These are phyloP conservation scores for Diorhabda carinulata DNA, from an alignment of 1,140 invertebrate genomes.

Conservation along the genomic window DNA sequence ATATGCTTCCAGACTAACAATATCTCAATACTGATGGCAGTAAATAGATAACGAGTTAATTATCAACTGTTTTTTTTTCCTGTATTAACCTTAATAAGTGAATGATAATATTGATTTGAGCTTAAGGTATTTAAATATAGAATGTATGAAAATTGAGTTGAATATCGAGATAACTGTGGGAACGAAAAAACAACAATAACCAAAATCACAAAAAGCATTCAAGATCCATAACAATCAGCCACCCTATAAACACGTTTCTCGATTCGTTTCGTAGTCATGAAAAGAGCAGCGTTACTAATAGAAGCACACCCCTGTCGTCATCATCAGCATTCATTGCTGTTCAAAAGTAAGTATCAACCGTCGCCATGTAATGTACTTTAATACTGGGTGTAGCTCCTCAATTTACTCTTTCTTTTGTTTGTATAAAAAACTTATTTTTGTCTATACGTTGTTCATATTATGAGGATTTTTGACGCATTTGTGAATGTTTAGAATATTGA, in stretches of 20 bases:
- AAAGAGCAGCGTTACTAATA: slow-evolving; percentile 29
- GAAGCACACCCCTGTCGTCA: slow-evolving; percentile 28
- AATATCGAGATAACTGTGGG: background rate
- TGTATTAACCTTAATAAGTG: too few species aligned
- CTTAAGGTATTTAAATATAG: too few species aligned
- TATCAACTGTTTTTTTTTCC: too few species aligned
- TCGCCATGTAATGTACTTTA: slow-evolving; percentile 27
- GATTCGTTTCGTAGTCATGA: slow-evolving; percentile 28
- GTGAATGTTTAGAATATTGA: too few species aligned
- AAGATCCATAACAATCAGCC: background rate
- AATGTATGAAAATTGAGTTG: too few species aligned
- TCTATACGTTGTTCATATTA: too few species aligned
- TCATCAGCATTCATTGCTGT: slow-evolving; percentile 32
- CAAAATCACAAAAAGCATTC: slow-evolving; percentile 10
- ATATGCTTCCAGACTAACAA: too few species aligned
- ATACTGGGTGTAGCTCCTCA: slow-evolving; percentile 31
- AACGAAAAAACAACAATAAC: background rate
- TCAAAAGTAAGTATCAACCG: slow-evolving; percentile 23
- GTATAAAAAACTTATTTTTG: too few species aligned
- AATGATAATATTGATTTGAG: too few species aligned
- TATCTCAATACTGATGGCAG: too few species aligned
- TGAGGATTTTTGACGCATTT: too few species aligned
- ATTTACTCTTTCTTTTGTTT: slow-evolving; percentile 19
- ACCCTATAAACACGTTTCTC: slow-evolving; percentile 17
- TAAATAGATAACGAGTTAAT: too few species aligned